Base-by-base conservation (phyloP, 2,888 invertebrate species). In the Nymphalis urticae region DNA sequence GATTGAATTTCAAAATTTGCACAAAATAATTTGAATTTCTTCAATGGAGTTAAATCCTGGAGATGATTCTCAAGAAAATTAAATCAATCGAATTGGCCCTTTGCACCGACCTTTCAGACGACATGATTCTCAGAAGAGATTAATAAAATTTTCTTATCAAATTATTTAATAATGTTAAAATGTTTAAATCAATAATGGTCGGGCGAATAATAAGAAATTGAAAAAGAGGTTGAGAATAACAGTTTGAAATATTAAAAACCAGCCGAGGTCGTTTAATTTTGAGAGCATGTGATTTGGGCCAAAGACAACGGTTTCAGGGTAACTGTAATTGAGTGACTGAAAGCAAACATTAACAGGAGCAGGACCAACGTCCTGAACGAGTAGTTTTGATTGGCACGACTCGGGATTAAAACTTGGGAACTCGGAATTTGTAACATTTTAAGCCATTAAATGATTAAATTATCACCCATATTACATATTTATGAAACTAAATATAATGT, bases 81-180 rank as follows among this genome's bases (percentile, higher is more conserved):
- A 47, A 60, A 58, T 65, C 51, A 47, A 42, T 51, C 42, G n/a
- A 19, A 48, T 66, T 56, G 51, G 27, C 65, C 48, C 24, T 53
- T 53, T 60, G 27, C 59, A 60, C 65, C 60, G 27, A 7, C 59
- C 36, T 17, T 32, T 59, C 19, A 60, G 50, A 27, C 9, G 50
- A 50, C n/a, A 60, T 16, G 50, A 47, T 32, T 32, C n/a, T 56
- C 24, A 58, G 47, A 42, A 58, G 47, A 42, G 32, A 69, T 69
- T 66, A 47, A 69, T 69, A 66, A 54, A 64, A 68, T 68, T 48
- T 62, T 47, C 51, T 58, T 66, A 62, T 62, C 36, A 59, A 62
- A 69, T 69, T 66, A 66, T 62, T 66, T 53, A 59, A 66, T 66
- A 69, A 69, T 51, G 51, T 27, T 17, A 19, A 58, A 58, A 60